phyloP scores from a whole-genome alignment of 2,888 invertebrate genomes.

The Polydrusus cervinus region DNA sequence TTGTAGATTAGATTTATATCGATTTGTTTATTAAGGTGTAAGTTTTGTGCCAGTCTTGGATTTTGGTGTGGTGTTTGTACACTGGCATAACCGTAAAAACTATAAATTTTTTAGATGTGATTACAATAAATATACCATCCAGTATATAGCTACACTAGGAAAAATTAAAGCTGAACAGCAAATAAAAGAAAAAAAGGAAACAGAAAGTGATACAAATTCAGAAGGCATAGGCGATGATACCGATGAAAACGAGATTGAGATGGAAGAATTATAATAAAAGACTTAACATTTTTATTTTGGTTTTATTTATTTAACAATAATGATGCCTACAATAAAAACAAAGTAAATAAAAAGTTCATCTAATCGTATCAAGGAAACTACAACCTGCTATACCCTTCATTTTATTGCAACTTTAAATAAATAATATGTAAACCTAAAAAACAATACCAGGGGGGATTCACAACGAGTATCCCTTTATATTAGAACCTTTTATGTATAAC shows the following conservation, averaged over 20 bases:
- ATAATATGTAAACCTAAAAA: slow-evolving; percentile 5
- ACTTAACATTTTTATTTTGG: neutral
- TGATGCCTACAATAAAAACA: too few relatives aligned
- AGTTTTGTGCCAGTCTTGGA: too few relatives aligned
- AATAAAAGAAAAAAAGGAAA: slow-evolving; percentile 55
- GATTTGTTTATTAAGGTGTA: too few relatives aligned
- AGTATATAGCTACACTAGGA: slow-evolving; percentile 59
- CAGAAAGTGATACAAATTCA: slow-evolving; percentile 53
- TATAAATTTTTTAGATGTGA: slow-evolving; percentile 81
- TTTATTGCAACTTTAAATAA: slow-evolving; percentile 13
- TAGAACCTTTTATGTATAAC: too few relatives aligned
- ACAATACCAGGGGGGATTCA: neutral
- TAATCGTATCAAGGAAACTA: neutral
- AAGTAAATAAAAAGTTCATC: neutral
- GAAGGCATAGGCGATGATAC: slow-evolving; percentile 37
- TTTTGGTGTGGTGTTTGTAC: too few relatives aligned
- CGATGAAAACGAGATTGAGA: slow-evolving; percentile 45
- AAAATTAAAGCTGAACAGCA: slow-evolving; percentile 71
- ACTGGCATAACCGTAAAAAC: too few relatives aligned
- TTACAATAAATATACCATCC: slow-evolving; percentile 78
- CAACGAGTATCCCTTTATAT: too few relatives aligned
- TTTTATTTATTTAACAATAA: too few relatives aligned
- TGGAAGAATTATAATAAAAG: slow-evolving; percentile 33
- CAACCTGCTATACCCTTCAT: neutral
- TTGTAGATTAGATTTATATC: too few relatives aligned